Evolutionary conservation across 2,888 invertebrate species (phyloP), one percentile per base, ranked within the genome.

Genomic region (Amiota communis): DNA sequence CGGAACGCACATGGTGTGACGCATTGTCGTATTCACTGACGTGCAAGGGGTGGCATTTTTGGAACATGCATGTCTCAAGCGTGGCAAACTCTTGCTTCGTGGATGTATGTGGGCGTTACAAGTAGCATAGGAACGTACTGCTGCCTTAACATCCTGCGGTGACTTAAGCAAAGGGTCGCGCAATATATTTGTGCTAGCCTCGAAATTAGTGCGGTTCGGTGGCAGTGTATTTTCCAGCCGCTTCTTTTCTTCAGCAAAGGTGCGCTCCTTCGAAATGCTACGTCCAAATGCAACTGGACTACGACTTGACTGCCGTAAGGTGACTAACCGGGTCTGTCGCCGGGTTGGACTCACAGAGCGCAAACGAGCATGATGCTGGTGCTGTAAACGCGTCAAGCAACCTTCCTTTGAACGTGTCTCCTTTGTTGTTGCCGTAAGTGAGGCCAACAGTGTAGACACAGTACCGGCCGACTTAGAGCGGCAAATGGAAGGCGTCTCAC

Each of bases 141-240:
- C 91, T 74, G 90, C 90, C 76, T 91, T 91, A 0, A 92, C 92
- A 82, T 93, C 92, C 46, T 91, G 91, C 0, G 93, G 92, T 0
- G 93, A 92, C 57, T 92, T 88, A 6, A 93, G 84, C 72, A 92
- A 92, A 0, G 92, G 91, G 49, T 93, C 89, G 2, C 88, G 78
- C 63, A 90, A 77, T 4, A 90, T 90, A 73, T 89, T 90, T 8
- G 90, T 90, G 74, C 89, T 89, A 0, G 89, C 89, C 77, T 89
- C 88, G 53, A 90, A 89, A 71, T 87, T 88, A 70, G 86, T 85
- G 15, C 88, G 85, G 71, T 80, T 80, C 8, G 87, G 78, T 0
- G 90, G 89, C 75, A 90, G 70, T 1, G 86, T 87, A 67, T 89
- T 87, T 79, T 91, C 91, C 64, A 91, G 85, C 11, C 91, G 90